Conservation (phyloP, 2,113 vertebrate species). For the Thamnophis sirtalis region DNA sequence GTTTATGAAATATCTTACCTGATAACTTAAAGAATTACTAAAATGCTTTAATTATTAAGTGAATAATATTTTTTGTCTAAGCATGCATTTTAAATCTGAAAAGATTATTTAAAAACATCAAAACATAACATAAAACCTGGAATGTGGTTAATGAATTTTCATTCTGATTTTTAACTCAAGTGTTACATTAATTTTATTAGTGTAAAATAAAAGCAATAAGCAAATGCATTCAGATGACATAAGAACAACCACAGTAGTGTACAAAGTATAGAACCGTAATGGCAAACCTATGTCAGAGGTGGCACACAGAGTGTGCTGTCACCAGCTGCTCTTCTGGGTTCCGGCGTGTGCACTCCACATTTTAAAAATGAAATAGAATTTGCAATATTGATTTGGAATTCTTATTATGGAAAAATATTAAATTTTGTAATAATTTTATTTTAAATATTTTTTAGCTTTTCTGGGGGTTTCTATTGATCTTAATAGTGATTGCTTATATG, state of each 20-base stretch:
- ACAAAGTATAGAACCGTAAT: not conserved
- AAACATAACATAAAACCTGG: not conserved
- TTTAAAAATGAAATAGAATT: not conserved
- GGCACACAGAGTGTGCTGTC: no score
- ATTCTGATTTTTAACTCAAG: not conserved
- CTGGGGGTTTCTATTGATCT: not conserved
- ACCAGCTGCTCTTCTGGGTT: no score
- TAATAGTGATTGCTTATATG: not conserved
- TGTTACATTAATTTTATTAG: not conserved
- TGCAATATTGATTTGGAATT: not conserved
- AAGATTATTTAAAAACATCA: conserved; percentile 30
- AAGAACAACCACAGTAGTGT: not conserved
- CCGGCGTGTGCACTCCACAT: no score
- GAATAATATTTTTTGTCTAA: conserved; percentile 33
- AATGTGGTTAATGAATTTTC: not conserved
- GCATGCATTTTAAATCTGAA: conserved; percentile 49
- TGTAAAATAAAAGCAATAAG: conserved; percentile 13
- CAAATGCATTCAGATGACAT: not conserved
- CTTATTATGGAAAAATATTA: not conserved
- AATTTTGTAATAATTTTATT: not conserved
- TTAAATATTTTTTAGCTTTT: not conserved
- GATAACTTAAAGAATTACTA: no score
- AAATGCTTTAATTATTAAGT: no score
- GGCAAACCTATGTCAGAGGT: no score
- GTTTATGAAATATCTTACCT: conserved; percentile 52